Base-by-base conservation (phyloP, 1,140 invertebrate species). In the Drosophila lowei region DNA sequence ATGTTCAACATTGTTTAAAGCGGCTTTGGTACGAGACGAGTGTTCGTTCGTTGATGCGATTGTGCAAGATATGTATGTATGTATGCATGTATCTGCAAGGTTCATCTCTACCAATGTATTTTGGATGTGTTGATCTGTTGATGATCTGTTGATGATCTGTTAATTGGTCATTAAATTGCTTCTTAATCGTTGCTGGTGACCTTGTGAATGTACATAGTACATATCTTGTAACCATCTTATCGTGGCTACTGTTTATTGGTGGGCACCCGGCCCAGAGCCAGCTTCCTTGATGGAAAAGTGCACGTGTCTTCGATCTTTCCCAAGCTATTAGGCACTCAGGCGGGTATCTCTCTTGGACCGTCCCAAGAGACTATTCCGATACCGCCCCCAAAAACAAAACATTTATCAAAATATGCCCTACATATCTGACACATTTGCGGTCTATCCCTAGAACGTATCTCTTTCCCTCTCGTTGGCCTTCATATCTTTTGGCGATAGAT, bases 121-220 rank as follows among this genome's bases (percentile, higher is more conserved):
- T 41, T 30, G 48, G 21, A 34, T 13, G n/a, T 6, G 11, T 47
- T 47, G 34, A 38, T 60, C 9, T 28, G 54, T 41, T 60, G 62
- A 75, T 47, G 34, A 38, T 60, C 9, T 28, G 54, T 41, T 60
- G 62, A 75, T 75, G 72, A 75, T 59, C 41, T 49, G 65, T 50
- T 77, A 85, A 86, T 86, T 77, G 67, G 53, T 28, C 77, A 70
- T 77, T 60, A 73, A 84, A 84, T 86, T 77, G 52, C 57, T 23
- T 72, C 70, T 80, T 86, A 77, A 86, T 86, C 65, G 30, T 59
- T 44, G 7, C 64, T 57, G 41, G 2, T 59, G 78, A 86, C 80
- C 80, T 84, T 80, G 81, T 4, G 11, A 11, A 11, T 34, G 34
- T 34, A 11, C 11, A 1, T 34, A 1, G 9, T 11, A 34, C 1